phyloP scores from a whole-genome alignment of 2,113 vertebrate genomes.

The Crotalus tigris region DNA sequence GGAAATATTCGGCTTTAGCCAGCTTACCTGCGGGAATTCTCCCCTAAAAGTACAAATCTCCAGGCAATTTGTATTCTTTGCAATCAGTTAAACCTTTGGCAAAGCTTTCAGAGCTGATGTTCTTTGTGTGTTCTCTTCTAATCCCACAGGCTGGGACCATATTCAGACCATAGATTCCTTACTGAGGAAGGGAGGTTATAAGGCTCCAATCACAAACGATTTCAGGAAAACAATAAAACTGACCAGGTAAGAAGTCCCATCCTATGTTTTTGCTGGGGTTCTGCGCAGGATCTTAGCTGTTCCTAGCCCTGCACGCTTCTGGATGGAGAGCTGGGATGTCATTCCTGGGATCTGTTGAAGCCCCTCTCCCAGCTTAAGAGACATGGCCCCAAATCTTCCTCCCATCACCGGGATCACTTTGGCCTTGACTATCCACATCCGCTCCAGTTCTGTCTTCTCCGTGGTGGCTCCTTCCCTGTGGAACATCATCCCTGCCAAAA shows the following conservation, averaged over 20 bases:
- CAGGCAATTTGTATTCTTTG: neutral
- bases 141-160: conserved; percentile 95
- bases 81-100: neutral
- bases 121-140: conserved; percentile 37
- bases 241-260: conserved; percentile 85
- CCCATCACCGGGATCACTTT: neutral
- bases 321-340: neutral
- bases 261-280: neutral
- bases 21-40: neutral
- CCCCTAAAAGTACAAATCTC: neutral
- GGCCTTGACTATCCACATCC: neutral
- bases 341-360: neutral
- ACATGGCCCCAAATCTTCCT: neutral
- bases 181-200: conserved; percentile 99
- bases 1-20: neutral
- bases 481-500: neutral
- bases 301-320: neutral
- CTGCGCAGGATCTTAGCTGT: neutral
- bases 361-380: neutral
- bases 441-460: neutral
- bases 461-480: neutral
- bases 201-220: conserved; percentile 98
- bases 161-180: conserved; percentile 99
- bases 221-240: conserved; percentile 99
- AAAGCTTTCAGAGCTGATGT: neutral